Evolutionary conservation across 2,888 invertebrate genomes (phyloP).

Genomic region (Drosophila emarginata): DNA sequence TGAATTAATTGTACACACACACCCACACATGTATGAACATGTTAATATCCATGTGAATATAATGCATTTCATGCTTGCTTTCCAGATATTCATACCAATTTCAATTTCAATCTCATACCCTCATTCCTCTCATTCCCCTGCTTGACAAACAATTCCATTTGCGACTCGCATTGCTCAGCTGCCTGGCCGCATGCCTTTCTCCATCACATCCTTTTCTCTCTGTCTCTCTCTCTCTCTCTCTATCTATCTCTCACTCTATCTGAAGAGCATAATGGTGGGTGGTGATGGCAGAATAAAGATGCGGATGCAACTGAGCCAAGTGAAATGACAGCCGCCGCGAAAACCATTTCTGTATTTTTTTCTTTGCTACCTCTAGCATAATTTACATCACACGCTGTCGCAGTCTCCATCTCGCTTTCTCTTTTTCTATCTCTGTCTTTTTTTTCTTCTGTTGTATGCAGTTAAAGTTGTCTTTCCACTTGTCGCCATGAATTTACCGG

Average conservation of each 20-base stretch:
- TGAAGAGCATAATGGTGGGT: background rate
- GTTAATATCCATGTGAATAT: conserved; percentile 16
- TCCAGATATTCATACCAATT: conserved; percentile 3
- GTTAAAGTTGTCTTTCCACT: conserved; percentile 42
- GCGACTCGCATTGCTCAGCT: conserved; percentile 54
- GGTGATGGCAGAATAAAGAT: conserved; percentile 21
- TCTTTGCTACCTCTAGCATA: conserved; percentile 49
- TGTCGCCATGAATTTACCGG: conserved; percentile 18
- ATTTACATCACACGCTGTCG: conserved; percentile 46
- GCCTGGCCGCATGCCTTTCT: conserved; percentile 37
- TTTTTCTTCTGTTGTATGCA: conserved; percentile 21
- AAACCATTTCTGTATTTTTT: conserved; percentile 36
- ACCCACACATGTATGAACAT: background rate
- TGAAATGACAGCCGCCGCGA: conserved; percentile 67
- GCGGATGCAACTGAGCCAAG: conserved; percentile 7
- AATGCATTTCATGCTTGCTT: conserved; percentile 4
- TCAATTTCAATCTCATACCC: conserved; percentile 13
- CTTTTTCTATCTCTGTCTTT: conserved; percentile 5
- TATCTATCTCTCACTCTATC: background rate
- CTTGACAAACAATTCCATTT: conserved; percentile 64
- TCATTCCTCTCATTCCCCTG: no score
- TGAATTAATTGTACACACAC: conserved; percentile 19
- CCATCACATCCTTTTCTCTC: conserved; percentile 18
- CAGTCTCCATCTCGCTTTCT: background rate
- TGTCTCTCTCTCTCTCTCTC: background rate